Evolutionary conservation across 2,888 invertebrate species (phyloP), one percentile per base, ranked within the genome.

Genomic region (Bellardia bayeri): DNA sequence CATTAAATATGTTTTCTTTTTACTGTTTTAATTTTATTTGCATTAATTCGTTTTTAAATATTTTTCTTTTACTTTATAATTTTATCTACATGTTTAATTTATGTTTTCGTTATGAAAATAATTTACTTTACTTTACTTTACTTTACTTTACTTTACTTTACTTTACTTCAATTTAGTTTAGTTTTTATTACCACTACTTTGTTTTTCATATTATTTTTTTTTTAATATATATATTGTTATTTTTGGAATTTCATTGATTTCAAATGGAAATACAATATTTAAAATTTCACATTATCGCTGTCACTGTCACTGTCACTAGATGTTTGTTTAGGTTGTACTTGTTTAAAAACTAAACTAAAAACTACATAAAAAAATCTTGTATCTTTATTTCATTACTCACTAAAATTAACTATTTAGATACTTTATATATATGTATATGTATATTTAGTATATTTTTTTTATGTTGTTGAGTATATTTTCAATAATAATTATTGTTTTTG

Each of bases 241-340:
- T 54, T 42, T 66, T 37, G 56, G 11, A 66, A 66, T 71, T 64
- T 75, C 14, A 63, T 80, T 76, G 56, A 23, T 78, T 71, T 81
- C 71, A 40, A 42, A 51, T 83, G 49, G 74, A 82, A 86, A 76
- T 82, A 14, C 56, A 56, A 64, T 86, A 80, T 86, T 88, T 89
- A 88, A 89, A 88, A 89, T 85, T 89, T 89, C 86, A 88, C 85
- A 89, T 88, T 87, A 88, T 86, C 89, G 89, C 89, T 89, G 88
- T 89, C 37, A 85, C 30, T 89, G 88, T 89, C 37, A 85, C 30
- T 56, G 78, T 88, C 85, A 84, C 88, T 87, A 84, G 86, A 87
- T 87, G 82, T 89, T 83, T 87, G 82, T 89, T 83, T 83, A 87
- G 83, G 63, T 74, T 82, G 82, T 84, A 84, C 84, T 84, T 79